Evolutionary conservation across 1,140 invertebrate genomes (phyloP), one percentile per base, ranked within the genome.

Genomic region (Cheumatopsyche charites): DNA sequence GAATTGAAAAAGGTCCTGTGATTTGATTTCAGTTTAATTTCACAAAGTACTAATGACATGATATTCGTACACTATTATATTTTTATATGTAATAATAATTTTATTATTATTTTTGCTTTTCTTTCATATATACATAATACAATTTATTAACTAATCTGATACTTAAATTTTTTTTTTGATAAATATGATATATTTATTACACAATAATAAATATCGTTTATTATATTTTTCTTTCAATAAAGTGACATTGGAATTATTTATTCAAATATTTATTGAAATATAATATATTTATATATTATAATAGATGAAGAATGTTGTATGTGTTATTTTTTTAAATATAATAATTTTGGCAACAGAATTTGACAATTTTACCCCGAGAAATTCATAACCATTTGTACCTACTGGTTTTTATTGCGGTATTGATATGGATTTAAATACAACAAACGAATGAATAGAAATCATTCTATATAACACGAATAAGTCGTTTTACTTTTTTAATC

Each of bases 21-120:
- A 68, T 68, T 29, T 68, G 66, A 68, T 55, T 42, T 36, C 21
- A 29, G 19, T 68, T 45, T 66, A 41, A 47, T 47, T 68, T 68
- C 42, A 68, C 66, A 68, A 47, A 68, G 43, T 68, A 68, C 66
- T 68, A 68, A 68, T 55, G 66, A 68, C 66, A 68, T 58, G 55
- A 58, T 58, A 58, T 25, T 68, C 43, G 49, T 68, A 68, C 66
- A 68, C 66, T 68, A 68, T 68, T 42, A 68, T 55, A 36, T 26
- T 65, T 65, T 65, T 65, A 13, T 36, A 36, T 36, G 29, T 36
- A 4, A 36, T 36, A 36, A 36, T 36, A 36, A 36, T 36, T 36
- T 36, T 36, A 36, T 36, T 36, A 36, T 36, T 36, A 36, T 36
- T 36, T 36, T 36, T 36, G 29, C 29, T 36, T 36, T 36, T 9